Evolutionary conservation across 92 coral and sea anemone species (phyloP), one percentile per base, ranked within the genome.

Genomic region (Parazoanthus darwini): DNA sequence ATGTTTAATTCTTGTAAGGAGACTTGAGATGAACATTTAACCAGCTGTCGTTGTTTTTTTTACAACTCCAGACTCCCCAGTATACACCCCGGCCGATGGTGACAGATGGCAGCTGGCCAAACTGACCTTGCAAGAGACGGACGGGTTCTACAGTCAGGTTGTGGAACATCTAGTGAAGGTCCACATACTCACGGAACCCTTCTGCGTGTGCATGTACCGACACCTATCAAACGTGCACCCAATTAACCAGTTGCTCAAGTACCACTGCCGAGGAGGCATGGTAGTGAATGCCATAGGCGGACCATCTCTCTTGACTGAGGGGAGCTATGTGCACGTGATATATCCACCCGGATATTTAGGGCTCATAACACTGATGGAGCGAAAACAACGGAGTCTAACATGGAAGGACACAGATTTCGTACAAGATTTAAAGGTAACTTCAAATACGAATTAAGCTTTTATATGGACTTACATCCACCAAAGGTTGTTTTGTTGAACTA

Each of bases 361-460:
- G 18, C 86, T 96, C 22, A 36, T 84, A 6, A 58, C 82, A 8
- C 85, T 95, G 44, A 42, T 95, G 63, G 76, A 88, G 11, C 89
- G 91, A 33, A 96, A 93, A 8, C 91, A 89, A n/a, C 68, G 37
- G 42, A 85, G 72, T 20, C 54, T 91, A 13, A 78, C 89, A n/a
- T 97, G 99, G 99, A 88, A 92, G n/a, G 97, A 95, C 18, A 33
- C 81, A 43, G 99, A 97, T 85, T 93, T 95, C 82, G 67, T 88
- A 78, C 36, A 23, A 25, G 91, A 93, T 75, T 82, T 94, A 29
- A 88, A 89, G 92, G 99, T 96, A 92, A 26, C 8, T 13, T 22
- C 13, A 63, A 11, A 54, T 15, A 13, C 0, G 20, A 54, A 54
- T 8, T 10, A 0, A 7, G 1, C 18, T 13, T 68, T 6, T 22